Conservation (phyloP, 2,797 vertebrate species). For the Threskiornis aethiopicus region DNA sequence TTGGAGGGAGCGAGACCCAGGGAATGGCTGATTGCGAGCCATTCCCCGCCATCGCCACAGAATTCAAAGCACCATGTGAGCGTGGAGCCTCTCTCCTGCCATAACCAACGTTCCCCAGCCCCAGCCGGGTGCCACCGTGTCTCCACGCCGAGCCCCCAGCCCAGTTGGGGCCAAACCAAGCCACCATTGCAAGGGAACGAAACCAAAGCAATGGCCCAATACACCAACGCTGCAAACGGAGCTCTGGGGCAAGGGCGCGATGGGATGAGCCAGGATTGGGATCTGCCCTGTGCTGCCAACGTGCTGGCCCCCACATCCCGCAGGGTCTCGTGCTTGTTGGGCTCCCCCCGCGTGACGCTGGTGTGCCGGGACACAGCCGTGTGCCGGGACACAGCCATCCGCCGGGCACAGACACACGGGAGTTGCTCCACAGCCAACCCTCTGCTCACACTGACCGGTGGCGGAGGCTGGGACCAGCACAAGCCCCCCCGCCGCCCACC, state of each 20-base stretch:
- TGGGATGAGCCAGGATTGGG: accelerated
- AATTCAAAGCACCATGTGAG: neutral
- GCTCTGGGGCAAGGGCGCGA: accelerated
- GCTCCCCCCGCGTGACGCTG: accelerated
- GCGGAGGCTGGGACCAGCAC: neutral
- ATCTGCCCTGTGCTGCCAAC: accelerated
- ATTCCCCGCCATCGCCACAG: neutral
- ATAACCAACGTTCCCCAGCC: accelerated
- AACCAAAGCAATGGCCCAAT: neutral
- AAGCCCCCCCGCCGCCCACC: neutral
- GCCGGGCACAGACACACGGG: accelerated
- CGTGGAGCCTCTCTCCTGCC: neutral
- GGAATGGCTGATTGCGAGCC: neutral
- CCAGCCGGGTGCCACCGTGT: neutral
- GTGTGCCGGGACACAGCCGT: accelerated
- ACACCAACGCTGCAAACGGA: accelerated
- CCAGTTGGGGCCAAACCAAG: accelerated
- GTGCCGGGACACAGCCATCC: neutral
- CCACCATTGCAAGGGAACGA: accelerated
- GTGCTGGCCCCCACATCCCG: accelerated
- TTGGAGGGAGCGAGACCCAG: neutral
- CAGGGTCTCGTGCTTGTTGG: accelerated
- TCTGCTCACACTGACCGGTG: accelerated
- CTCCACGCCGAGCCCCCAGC: neutral
- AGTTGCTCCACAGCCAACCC: neutral